phyloP scores from a whole-genome alignment of 1,140 invertebrate species.

The Bombus cullumanus region DNA sequence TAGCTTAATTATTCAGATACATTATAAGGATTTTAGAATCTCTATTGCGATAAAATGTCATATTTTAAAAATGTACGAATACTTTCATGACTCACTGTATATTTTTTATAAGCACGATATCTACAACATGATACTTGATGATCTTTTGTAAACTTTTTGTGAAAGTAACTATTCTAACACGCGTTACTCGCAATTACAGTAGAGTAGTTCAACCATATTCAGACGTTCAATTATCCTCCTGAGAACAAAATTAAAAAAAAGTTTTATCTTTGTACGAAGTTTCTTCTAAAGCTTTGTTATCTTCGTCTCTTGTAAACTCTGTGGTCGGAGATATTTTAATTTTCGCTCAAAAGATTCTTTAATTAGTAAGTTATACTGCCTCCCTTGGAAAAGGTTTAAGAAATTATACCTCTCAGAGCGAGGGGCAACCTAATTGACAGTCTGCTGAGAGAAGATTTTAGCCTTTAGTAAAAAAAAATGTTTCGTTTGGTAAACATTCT shows the following conservation, averaged over 20 bases:
- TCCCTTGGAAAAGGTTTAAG: not conserved
- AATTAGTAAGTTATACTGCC: too few species aligned
- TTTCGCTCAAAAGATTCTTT: not conserved
- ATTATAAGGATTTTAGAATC: too few species aligned
- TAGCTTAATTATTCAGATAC: too few species aligned
- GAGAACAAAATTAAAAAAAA: not conserved
- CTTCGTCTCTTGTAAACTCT: not conserved
- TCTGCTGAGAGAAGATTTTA: not conserved
- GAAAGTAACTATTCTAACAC: not conserved
- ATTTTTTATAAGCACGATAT: not conserved
- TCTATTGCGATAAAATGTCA: too few species aligned
- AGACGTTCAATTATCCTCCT: too few species aligned
- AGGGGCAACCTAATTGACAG: not conserved
- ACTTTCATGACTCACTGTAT: not conserved
- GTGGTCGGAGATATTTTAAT: not conserved
- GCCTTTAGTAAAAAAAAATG: too few species aligned
- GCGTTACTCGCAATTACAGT: not conserved
- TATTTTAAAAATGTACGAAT: not conserved
- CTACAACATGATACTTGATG: too few species aligned
- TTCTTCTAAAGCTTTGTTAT: not conserved
- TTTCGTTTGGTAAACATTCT: too few species aligned
- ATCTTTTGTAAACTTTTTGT: not conserved
- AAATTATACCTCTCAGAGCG: not conserved
- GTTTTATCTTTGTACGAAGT: not conserved
- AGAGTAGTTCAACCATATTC: not conserved